Base-by-base conservation (phyloP, 2,797 vertebrate species). In the Sebastes aleutianus region DNA sequence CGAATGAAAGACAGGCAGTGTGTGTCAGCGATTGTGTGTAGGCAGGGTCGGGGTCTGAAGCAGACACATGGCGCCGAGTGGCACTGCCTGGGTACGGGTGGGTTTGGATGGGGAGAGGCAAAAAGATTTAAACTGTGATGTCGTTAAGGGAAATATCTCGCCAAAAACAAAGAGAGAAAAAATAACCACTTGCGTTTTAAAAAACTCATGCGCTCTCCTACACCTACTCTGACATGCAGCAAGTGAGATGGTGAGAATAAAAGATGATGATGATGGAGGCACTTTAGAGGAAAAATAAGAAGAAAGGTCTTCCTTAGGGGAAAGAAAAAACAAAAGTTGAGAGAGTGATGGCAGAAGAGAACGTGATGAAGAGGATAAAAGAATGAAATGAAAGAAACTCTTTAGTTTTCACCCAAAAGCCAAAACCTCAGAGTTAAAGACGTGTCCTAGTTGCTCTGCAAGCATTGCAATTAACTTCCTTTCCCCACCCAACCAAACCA, bases 1-100 rank as follows among this genome's bases (percentile, higher is more conserved):
- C 5, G 70, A 89, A 88, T 92, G 84, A 91, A 91, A 92, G 91
- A 88, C 83, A 59, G 81, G 87, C 81, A 85, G 86, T 93, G 85
- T 92, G 78, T 27, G 78, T 85, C 59, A 53, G 77, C 4, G 78
- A 87, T 88, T 90, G 87, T 88, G 89, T 88, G 85, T 70, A 81
- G 83, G 85, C 84, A 79, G 82, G 80, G 82, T 89, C n/a, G 39
- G 87, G 86, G 84, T 87, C 80, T 71, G 68, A 73, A 67, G 81
- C 77, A 87, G 83, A 88, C 82, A 8, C 62, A 73, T 77, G 90
- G 89, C 83, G 89, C 92, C 86, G 68, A 87, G 79, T 85, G 86
- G 85, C 85, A 89, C 76, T 81, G 87, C 82, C 79, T 43, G 70
- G 79, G 64, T 75, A 80, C 53, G 82, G 87, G 79, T 85, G 89